Conservation (phyloP, 2,888 invertebrate genomes). For the Mesoligia furuncula region DNA sequence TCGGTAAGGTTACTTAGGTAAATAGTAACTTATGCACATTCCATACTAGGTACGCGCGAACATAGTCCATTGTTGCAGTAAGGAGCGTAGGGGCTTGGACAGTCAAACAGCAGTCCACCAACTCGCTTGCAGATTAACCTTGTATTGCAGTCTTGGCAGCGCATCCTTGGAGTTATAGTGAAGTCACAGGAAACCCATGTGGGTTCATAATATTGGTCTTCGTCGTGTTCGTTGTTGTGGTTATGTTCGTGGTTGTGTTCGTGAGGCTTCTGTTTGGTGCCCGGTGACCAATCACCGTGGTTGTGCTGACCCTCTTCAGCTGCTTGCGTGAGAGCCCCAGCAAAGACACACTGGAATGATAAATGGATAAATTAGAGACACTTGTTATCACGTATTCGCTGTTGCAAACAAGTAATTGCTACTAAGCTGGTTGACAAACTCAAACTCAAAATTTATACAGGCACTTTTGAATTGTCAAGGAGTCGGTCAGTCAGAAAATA, state of each 20-base stretch:
- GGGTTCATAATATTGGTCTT: background rate
- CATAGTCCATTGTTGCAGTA: slow-evolving; percentile 52
- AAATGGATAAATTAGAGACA: background rate
- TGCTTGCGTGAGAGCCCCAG: background rate
- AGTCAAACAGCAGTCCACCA: slow-evolving; percentile 41
- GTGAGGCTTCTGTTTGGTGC: background rate
- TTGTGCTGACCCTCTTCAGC: background rate
- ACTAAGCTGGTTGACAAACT: background rate
- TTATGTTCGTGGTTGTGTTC: background rate
- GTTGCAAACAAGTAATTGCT: background rate
- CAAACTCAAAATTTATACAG: background rate
- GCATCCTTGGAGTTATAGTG: slow-evolving; percentile 21
- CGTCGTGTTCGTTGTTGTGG: background rate
- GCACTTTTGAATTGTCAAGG: background rate
- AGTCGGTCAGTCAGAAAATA: background rate
- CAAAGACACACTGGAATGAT: slow-evolving; percentile 38
- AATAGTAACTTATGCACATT: slow-evolving; percentile 26
- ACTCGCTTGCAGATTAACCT: slow-evolving; percentile 45
- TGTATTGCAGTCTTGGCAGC: slow-evolving; percentile 48
- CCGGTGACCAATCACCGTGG: background rate
- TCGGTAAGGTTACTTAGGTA: too few relatives aligned
- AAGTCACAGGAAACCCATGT: slow-evolving; percentile 43
- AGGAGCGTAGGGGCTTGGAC: slow-evolving; percentile 28
- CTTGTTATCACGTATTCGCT: background rate
- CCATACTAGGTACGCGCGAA: slow-evolving; percentile 34